phyloP scores from a whole-genome alignment of 2,113 vertebrate genomes.

The Chlorodrepanis virens region DNA sequence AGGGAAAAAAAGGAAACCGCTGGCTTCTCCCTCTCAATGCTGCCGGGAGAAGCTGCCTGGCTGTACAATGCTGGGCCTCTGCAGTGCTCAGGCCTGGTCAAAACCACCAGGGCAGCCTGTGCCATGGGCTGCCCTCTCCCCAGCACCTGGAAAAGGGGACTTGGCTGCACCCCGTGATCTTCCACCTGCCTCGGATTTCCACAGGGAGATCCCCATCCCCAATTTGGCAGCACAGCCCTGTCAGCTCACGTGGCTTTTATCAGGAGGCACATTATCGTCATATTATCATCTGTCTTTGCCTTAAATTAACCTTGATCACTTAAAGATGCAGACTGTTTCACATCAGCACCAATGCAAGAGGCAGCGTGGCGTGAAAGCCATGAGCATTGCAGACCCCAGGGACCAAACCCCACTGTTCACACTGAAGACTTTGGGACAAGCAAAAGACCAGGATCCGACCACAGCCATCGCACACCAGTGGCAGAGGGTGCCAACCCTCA shows the following conservation, averaged over 20 bases:
- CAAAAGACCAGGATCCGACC: accelerated
- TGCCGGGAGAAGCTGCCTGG: not conserved
- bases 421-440: not conserved
- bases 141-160: not conserved
- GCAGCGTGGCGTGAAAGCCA: not conserved
- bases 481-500: not conserved
- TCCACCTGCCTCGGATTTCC: accelerated
- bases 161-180: accelerated
- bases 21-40: not conserved
- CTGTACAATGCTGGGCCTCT: not conserved
- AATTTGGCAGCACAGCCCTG: accelerated
- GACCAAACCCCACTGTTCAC: not conserved
- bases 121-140: not conserved
- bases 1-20: not conserved
- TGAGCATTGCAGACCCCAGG: accelerated
- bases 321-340: not conserved
- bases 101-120: accelerated
- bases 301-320: not conserved
- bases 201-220: accelerated
- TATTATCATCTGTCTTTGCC: not conserved
- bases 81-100: not conserved
- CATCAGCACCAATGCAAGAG: accelerated
- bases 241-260: not conserved
- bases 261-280: not conserved
- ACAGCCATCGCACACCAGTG: accelerated